Conservation (phyloP, 2,888 invertebrate genomes). For the Caradrina kadenii region DNA sequence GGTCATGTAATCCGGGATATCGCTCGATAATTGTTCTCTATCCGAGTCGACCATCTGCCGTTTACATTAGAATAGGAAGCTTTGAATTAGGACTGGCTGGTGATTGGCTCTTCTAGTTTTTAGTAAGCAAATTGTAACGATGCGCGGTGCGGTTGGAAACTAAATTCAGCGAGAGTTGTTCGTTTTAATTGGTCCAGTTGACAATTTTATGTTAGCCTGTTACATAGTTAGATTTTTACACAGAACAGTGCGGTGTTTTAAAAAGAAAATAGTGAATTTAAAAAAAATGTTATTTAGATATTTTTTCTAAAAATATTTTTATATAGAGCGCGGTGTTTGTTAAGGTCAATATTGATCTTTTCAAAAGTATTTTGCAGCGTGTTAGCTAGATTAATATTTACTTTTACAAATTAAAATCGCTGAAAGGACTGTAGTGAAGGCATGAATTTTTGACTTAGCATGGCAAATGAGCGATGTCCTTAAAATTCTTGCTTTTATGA, state of each 20-base stretch:
- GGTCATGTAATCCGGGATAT: conserved; percentile 70
- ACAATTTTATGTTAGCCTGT: not conserved
- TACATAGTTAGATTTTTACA: not conserved
- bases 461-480: too few species aligned
- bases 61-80: conserved; percentile 57
- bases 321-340: not conserved
- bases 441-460: too few species aligned
- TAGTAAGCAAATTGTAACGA: not conserved
- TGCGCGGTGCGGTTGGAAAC: not conserved
- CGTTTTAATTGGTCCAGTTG: conserved; percentile 10
- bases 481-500: too few species aligned
- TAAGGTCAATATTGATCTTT: too few species aligned
- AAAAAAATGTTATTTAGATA: not conserved
- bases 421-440: too few species aligned
- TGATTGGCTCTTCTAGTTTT: conserved; percentile 1
- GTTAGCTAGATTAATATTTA: too few species aligned
- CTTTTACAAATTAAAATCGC: too few species aligned
- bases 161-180: conserved; percentile 6
- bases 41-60: conserved; percentile 54
- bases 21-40: conserved; percentile 69
- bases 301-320: not conserved
- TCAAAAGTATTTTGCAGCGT: not conserved
- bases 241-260: not conserved
- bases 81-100: conserved; percentile 1
- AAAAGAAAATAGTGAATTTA: not conserved